Conservation (phyloP, 2,113 vertebrate species). For the Xenotilapia flavipinnis region DNA sequence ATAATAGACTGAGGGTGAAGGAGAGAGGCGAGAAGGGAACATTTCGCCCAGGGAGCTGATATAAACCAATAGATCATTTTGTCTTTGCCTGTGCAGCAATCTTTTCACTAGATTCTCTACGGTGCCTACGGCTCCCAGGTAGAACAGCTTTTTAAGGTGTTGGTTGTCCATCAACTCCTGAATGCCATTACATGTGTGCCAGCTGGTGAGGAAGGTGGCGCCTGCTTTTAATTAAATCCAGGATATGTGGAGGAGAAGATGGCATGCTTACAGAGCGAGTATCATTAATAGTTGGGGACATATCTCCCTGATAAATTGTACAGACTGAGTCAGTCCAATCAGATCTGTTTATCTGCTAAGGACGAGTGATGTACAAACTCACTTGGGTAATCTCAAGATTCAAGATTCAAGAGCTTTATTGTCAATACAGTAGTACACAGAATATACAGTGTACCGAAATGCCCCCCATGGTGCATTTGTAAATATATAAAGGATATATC, state of each 20-base stretch:
- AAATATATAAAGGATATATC: background rate
- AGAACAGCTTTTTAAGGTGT: background rate
- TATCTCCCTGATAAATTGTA: constrained; percentile 12
- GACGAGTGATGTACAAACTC: background rate
- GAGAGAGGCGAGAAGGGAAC: background rate
- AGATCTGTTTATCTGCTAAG: constrained; percentile 1
- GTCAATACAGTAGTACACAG: background rate
- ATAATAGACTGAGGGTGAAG: constrained; percentile 43
- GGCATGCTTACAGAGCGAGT: background rate
- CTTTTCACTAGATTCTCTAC: background rate
- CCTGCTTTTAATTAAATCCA: constrained; percentile 27
- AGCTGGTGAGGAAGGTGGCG: background rate
- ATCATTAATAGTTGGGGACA: background rate
- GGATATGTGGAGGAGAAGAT: background rate
- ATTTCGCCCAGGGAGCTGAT: background rate
- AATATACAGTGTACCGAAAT: background rate
- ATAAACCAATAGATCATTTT: constrained; percentile 8
- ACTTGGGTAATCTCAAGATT: background rate
- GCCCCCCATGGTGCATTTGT: background rate
- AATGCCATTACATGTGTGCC: constrained; percentile 16
- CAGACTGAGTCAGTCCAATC: background rate
- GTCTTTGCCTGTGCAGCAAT: background rate
- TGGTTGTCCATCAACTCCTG: constrained; percentile 11
- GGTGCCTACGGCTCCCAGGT: background rate
- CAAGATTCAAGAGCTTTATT: background rate